Conservation (phyloP, 2,888 invertebrate species). For the Crematogaster levior region DNA sequence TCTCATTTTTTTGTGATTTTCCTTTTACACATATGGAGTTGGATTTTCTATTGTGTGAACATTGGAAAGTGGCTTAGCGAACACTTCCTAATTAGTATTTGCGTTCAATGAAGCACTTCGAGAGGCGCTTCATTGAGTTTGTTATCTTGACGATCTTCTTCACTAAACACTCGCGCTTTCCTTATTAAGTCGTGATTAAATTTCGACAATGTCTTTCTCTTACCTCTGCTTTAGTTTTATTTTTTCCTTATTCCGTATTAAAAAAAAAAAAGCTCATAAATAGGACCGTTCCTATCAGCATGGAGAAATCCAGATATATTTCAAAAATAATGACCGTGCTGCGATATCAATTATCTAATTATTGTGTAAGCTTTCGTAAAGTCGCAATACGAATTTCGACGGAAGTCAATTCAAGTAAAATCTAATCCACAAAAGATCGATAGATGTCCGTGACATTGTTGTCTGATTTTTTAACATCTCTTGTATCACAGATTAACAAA, state of each 20-base stretch:
- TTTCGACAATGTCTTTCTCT: background rate
- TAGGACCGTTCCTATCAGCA: background rate
- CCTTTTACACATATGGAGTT: conserved; percentile 8
- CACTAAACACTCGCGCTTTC: conserved; percentile 13
- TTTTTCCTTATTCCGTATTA: background rate
- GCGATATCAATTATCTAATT: background rate
- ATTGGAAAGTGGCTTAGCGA: conserved; percentile 23
- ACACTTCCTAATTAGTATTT: conserved; percentile 13
- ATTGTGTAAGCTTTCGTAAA: background rate
- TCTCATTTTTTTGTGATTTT: conserved; percentile 26
- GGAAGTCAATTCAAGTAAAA: background rate
- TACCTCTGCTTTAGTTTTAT: background rate
- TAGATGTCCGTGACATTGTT: background rate
- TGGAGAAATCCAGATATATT: conserved; percentile 27
- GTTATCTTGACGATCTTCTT: background rate
- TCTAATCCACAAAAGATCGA: background rate
- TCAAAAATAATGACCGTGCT: conserved; percentile 5
- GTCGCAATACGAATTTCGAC: background rate
- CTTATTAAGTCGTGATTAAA: background rate
- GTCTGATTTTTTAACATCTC: background rate
- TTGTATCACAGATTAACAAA: background rate
- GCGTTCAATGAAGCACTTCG: conserved; percentile 28
- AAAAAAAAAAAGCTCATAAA: background rate
- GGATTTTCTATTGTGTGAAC: conserved; percentile 8
- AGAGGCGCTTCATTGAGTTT: background rate